Evolutionary conservation across 2,888 invertebrate genomes (phyloP).

Genomic region (Himalopsyche kuldschensis): DNA sequence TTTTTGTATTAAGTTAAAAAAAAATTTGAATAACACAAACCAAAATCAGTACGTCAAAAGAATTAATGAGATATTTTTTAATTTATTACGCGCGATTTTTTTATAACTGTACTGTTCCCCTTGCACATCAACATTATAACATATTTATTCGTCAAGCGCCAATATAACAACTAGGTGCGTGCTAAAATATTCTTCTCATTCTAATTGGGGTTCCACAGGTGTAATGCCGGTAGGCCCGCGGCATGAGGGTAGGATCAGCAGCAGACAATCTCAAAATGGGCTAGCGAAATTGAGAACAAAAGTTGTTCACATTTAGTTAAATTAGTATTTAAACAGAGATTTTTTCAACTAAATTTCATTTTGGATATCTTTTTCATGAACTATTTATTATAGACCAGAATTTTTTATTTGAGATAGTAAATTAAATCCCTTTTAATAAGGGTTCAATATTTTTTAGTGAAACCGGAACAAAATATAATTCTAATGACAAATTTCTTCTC

Average conservation of each 20-base stretch:
- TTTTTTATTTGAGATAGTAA: no score
- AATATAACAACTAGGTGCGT: background rate
- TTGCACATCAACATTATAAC: background rate
- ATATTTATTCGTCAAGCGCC: background rate
- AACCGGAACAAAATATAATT: no score
- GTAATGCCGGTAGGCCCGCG: background rate
- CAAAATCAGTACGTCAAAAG: background rate
- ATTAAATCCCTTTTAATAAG: no score
- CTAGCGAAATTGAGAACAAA: background rate
- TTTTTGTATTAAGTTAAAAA: background rate
- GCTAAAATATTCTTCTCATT: background rate
- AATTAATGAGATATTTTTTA: background rate
- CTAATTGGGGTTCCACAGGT: background rate
- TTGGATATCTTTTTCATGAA: no score
- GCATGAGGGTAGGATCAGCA: background rate
- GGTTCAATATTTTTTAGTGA: no score
- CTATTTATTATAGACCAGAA: no score
- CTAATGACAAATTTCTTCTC: no score
- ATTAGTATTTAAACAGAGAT: background rate
- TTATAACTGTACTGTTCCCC: background rate
- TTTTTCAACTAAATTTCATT: no score
- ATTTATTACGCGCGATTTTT: background rate
- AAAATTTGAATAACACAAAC: background rate
- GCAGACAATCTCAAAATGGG: background rate
- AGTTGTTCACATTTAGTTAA: background rate